phyloP scores from a whole-genome alignment of 2,113 vertebrate species.

The Notothenia rossii region DNA sequence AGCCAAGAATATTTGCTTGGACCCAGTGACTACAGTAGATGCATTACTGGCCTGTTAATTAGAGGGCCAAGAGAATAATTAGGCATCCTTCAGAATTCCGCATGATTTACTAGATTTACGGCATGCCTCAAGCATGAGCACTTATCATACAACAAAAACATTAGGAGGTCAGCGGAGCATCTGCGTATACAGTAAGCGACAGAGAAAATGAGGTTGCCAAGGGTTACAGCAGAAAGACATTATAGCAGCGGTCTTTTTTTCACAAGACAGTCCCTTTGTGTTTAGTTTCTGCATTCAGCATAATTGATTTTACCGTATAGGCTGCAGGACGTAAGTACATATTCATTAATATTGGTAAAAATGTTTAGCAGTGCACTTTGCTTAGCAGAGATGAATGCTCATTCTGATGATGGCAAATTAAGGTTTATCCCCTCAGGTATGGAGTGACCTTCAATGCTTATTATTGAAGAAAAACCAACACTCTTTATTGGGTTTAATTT shows the following conservation, averaged over 20 bases:
- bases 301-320: slow-evolving; percentile 55
- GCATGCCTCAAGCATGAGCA: slow-evolving; percentile 50
- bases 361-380: slow-evolving; percentile 56
- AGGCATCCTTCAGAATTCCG: slow-evolving; percentile 27
- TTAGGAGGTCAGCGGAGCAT: slow-evolving; percentile 43
- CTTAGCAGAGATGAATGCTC: slow-evolving; percentile 69
- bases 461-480: slow-evolving; percentile 74
- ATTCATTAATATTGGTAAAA: slow-evolving; percentile 68
- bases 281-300: slow-evolving; percentile 34
- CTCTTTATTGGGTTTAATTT: slow-evolving; percentile 66
- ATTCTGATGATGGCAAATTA: slow-evolving; percentile 59
- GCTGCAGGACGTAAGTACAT: slow-evolving; percentile 46
- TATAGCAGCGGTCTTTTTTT: slow-evolving; percentile 60
- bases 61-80: slow-evolving; percentile 43
- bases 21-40: slow-evolving; percentile 11
- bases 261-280: slow-evolving; percentile 29
- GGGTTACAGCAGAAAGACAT: slow-evolving; percentile 40
- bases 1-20: slow-evolving; percentile 22
- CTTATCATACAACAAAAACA: slow-evolving; percentile 66
- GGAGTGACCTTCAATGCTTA: slow-evolving; percentile 80
- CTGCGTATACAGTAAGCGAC: slow-evolving; percentile 46
- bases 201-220: slow-evolving; percentile 39
- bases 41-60: slow-evolving; percentile 44
- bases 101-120: slow-evolving; percentile 52
- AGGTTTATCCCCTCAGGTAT: slow-evolving; percentile 63